Conservation (phyloP, 2,113 vertebrate genomes). For the Abramis brama region DNA sequence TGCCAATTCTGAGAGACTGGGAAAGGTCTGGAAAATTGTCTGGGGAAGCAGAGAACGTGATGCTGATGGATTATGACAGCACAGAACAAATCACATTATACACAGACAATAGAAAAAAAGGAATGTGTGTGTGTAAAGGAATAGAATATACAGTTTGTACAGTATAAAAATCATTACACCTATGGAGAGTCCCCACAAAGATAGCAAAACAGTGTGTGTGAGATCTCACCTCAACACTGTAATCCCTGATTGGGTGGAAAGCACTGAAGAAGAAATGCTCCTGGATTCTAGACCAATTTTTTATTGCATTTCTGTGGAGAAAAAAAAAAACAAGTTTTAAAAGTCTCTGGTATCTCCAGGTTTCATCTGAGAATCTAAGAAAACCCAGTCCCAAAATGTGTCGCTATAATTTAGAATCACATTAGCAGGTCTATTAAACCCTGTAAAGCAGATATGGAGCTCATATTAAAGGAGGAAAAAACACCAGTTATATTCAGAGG, state of each 20-base stretch:
- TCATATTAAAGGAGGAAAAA: neutral
- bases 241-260: constrained; percentile 54
- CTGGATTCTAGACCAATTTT: constrained; percentile 93
- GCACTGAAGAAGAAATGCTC: constrained; percentile 91
- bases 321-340: neutral
- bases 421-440: neutral
- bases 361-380: neutral
- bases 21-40: constrained; percentile 90
- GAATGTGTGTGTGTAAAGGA: neutral
- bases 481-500: neutral
- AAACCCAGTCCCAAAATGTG: neutral
- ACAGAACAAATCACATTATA: neutral
- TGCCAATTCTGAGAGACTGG: constrained; percentile 84
- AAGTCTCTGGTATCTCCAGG: neutral
- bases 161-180: no score
- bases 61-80: neutral
- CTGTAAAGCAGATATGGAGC: neutral
- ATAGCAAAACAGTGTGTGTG: no score
- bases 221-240: constrained; percentile 56
- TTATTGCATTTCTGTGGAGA: constrained; percentile 84
- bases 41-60: constrained; percentile 61
- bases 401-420: neutral
- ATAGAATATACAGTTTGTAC: no score
- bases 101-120: no score
- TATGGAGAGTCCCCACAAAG: no score